These are phyloP conservation scores for Anastrepha obliqua DNA, from an alignment of 1,140 invertebrate species.

Conservation along the genomic window DNA sequence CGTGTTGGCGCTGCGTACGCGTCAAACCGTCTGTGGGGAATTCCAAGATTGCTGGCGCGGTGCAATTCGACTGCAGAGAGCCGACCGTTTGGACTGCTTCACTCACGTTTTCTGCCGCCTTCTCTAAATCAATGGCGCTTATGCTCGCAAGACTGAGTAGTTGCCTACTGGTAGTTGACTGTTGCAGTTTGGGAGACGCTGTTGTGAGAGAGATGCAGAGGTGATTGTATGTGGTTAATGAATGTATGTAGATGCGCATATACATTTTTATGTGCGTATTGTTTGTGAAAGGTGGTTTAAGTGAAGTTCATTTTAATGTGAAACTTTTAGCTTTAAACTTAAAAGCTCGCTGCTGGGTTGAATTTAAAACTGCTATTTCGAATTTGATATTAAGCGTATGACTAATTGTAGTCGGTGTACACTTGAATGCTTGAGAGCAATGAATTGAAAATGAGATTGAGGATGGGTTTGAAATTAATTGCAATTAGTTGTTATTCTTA, in stretches of 20 bases:
- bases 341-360: background rate
- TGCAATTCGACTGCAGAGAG: slow-evolving; percentile 77
- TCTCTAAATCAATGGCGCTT: slow-evolving; percentile 6
- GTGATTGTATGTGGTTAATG: too few relatives aligned
- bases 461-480: too few relatives aligned
- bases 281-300: background rate
- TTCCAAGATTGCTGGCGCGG: slow-evolving; percentile 82
- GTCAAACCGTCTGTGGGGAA: slow-evolving; percentile 86
- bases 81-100: slow-evolving; percentile 7
- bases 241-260: background rate
- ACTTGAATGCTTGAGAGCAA: too few relatives aligned
- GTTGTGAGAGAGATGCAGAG: background rate
- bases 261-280: background rate
- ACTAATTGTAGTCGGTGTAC: too few relatives aligned
- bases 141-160: slow-evolving; percentile 34
- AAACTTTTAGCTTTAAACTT: background rate
- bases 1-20: slow-evolving; percentile 80
- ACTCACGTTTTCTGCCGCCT: background rate
- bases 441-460: too few relatives aligned
- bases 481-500: too few relatives aligned
- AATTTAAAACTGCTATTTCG: too few relatives aligned
- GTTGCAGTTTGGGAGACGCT: slow-evolving; percentile 14
- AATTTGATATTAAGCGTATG: too few relatives aligned
- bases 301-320: background rate
- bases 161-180: background rate